A percentile compares a stretch with the other conserved stretches of the same genome.
phyloP scores from a whole-genome alignment of 2,888 invertebrate genomes.

The Gibbula magus region DNA sequence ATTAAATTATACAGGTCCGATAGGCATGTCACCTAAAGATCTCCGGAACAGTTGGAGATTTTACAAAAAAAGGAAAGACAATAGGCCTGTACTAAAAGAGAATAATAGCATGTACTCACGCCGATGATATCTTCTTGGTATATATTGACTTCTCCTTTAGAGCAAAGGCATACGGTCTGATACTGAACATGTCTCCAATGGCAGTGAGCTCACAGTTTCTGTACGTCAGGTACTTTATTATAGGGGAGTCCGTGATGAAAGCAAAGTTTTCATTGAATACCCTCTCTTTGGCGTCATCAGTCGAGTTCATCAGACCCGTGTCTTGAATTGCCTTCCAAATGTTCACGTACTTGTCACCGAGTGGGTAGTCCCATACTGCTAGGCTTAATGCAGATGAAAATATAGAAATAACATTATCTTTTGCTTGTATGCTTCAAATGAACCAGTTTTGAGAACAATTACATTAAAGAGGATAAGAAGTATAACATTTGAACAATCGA shows the following conservation, averaged over 20 bases:
- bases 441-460: too few relatives aligned
- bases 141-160: slow-evolving; percentile 53
- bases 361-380: slow-evolving; percentile 83
- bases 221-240: slow-evolving; percentile 53
- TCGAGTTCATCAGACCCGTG: slow-evolving; percentile 84
- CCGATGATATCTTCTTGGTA: slow-evolving; percentile 38
- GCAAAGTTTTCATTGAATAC: slow-evolving; percentile 73
- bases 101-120: slow-evolving; percentile 28
- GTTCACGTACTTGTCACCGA: slow-evolving; percentile 92
- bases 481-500: slow-evolving; percentile 12
- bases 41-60: too few relatives aligned
- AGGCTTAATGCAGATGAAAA: slow-evolving; percentile 27
- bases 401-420: too few relatives aligned
- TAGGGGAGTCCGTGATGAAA: slow-evolving; percentile 56
- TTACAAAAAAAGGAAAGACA: too few relatives aligned
- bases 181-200: slow-evolving; percentile 58
- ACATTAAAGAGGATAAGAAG: too few relatives aligned
- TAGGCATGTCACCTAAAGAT: too few relatives aligned
- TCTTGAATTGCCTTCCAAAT: slow-evolving; percentile 88
- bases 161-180: slow-evolving; percentile 59
- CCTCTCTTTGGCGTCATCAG: slow-evolving; percentile 84
- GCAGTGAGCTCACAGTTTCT: slow-evolving; percentile 49
- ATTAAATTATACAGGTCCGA: too few relatives aligned
- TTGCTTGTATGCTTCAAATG: too few relatives aligned
- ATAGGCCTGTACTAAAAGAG: too few relatives aligned